Evolutionary conservation across 2,113 vertebrate genomes (phyloP).

Genomic region (Equus quagga): DNA sequence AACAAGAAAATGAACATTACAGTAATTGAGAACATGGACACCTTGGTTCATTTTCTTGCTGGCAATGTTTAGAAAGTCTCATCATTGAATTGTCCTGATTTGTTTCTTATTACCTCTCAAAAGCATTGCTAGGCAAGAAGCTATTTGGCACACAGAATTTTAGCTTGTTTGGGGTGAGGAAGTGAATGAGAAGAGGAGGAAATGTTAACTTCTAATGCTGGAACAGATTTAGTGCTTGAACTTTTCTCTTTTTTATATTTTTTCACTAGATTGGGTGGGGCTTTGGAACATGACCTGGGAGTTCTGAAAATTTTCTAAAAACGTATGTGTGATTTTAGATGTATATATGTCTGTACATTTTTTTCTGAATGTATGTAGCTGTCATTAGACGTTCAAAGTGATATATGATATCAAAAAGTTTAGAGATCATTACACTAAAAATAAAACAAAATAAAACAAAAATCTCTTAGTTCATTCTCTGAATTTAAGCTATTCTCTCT

Average conservation of each 20-base stretch:
- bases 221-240: background rate
- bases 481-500: background rate
- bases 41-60: constrained; percentile 64
- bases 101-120: constrained; percentile 68
- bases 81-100: constrained; percentile 65
- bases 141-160: constrained; percentile 47
- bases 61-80: constrained; percentile 61
- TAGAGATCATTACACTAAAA: background rate
- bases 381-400: background rate
- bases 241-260: background rate
- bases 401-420: background rate
- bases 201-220: background rate
- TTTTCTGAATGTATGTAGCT: background rate
- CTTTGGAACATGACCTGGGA: background rate
- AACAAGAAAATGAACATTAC: constrained; percentile 75
- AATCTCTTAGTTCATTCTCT: background rate
- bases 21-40: constrained; percentile 82
- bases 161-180: constrained; percentile 44
- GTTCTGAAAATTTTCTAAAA: background rate
- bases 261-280: background rate
- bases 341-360: background rate
- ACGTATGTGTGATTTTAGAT: background rate
- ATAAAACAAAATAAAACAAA: background rate
- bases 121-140: constrained; percentile 47
- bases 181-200: background rate